A percentile compares a stretch with the other conserved stretches of the same genome.
Evolutionary conservation across 2,797 vertebrate species (phyloP).

Genomic region (Pangasius larnaudii): DNA sequence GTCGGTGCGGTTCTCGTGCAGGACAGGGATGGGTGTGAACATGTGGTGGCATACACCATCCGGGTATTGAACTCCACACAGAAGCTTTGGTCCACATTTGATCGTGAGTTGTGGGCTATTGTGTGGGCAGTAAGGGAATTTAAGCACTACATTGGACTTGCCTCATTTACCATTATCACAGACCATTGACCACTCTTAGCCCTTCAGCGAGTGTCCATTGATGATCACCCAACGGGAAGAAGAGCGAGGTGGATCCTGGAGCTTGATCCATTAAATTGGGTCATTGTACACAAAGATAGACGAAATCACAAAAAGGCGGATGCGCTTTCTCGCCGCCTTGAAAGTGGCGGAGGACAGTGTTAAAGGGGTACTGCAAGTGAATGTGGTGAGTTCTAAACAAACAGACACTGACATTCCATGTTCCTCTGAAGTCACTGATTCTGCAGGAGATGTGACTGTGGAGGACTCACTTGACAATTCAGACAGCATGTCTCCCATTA

Average conservation of each 20-base stretch:
- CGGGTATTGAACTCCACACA: neutral
- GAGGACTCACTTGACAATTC: neutral
- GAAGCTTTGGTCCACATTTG: neutral
- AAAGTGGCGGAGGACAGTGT: too few species aligned
- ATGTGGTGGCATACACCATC: neutral
- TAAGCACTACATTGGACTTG: neutral
- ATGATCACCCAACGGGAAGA: neutral
- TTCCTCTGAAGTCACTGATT: neutral
- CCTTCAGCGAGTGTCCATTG: neutral
- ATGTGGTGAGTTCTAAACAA: too few species aligned
- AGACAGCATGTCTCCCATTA: neutral
- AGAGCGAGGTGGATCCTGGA: neutral
- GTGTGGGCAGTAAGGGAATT: neutral
- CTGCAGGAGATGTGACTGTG: neutral
- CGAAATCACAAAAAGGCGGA: too few species aligned
- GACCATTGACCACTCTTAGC: neutral
- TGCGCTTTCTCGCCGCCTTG: too few species aligned
- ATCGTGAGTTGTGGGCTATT: neutral
- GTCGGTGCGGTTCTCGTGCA: neutral
- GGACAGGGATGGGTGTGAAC: neutral
- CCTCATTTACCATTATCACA: neutral
- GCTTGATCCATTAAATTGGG: neutral
- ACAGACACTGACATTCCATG: too few species aligned
- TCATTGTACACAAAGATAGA: neutral
- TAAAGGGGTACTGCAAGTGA: too few species aligned